phyloP scores from a whole-genome alignment of 2,797 vertebrate species.

The Trachops cirrhosus region DNA sequence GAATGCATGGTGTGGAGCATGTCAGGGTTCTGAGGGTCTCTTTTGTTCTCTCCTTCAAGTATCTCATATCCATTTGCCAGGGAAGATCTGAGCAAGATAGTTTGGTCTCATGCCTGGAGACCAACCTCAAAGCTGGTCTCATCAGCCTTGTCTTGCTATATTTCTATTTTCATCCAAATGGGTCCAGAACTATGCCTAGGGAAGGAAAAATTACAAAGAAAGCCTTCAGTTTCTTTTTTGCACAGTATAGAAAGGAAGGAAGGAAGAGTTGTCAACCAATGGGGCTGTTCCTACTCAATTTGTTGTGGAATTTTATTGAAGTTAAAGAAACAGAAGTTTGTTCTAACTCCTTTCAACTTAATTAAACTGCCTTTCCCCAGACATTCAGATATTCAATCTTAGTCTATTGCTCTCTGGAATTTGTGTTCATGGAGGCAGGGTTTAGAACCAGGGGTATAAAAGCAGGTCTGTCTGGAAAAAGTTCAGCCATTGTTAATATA shows the following conservation, averaged over 20 bases:
- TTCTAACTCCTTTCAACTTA: background rate
- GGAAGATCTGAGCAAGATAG: conserved; percentile 14
- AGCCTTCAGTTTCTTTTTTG: background rate
- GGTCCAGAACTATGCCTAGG: background rate
- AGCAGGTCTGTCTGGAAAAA: no score
- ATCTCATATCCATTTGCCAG: conserved; percentile 31
- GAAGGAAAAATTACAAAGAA: background rate
- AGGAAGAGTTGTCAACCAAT: background rate
- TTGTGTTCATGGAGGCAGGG: background rate
- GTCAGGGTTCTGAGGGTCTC: background rate
- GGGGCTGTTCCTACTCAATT: background rate
- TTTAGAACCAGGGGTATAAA: background rate
- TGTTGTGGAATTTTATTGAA: background rate
- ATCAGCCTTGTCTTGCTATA: background rate
- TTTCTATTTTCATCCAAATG: conserved; percentile 16
- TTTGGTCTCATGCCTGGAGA: conserved; percentile 22
- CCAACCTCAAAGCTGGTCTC: background rate
- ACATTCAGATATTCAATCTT: background rate
- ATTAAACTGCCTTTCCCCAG: background rate
- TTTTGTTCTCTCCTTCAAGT: conserved; percentile 13
- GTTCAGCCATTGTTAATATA: no score
- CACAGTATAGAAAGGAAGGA: background rate
- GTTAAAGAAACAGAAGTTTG: background rate
- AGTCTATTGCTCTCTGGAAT: background rate
- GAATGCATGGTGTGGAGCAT: background rate